Percentiles rank a stretch among this genome's conserved stretches.
Conservation (phyloP, 2,888 invertebrate species). For the Hypomecis punctinalis region DNA sequence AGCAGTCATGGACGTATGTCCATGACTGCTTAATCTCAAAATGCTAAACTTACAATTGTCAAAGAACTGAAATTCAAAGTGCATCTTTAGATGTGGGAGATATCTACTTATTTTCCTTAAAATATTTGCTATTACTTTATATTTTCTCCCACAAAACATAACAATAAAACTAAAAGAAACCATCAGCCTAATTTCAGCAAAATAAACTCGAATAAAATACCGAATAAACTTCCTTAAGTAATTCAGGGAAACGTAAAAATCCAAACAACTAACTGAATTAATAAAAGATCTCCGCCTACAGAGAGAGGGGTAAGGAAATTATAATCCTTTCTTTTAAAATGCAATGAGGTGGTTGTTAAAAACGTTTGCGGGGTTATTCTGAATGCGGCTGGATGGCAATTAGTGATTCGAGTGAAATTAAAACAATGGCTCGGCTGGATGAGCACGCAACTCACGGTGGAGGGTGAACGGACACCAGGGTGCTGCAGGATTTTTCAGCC, state of each 20-base stretch:
- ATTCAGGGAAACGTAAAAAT: slow-evolving; percentile 50
- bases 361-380: slow-evolving; percentile 81
- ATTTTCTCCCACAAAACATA: background rate
- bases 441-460: slow-evolving; percentile 58
- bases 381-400: slow-evolving; percentile 79
- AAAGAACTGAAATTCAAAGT: too few species aligned
- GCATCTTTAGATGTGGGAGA: too few species aligned
- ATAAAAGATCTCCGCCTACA: slow-evolving; percentile 72
- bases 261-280: slow-evolving; percentile 73
- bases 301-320: slow-evolving; percentile 71
- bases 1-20: too few species aligned
- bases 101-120: background rate
- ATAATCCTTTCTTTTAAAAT: slow-evolving; percentile 85
- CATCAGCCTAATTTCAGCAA: slow-evolving; percentile 29
- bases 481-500: slow-evolving; percentile 43
- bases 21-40: too few species aligned
- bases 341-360: slow-evolving; percentile 84
- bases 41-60: too few species aligned
- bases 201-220: slow-evolving; percentile 33
- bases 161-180: slow-evolving; percentile 12
- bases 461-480: slow-evolving; percentile 53
- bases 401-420: slow-evolving; percentile 80
- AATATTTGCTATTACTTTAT: background rate
- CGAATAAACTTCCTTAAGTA: slow-evolving; percentile 43
- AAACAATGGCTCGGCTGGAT: slow-evolving; percentile 73